Base-by-base conservation (phyloP, 2,797 vertebrate genomes). In the Otus scops region DNA sequence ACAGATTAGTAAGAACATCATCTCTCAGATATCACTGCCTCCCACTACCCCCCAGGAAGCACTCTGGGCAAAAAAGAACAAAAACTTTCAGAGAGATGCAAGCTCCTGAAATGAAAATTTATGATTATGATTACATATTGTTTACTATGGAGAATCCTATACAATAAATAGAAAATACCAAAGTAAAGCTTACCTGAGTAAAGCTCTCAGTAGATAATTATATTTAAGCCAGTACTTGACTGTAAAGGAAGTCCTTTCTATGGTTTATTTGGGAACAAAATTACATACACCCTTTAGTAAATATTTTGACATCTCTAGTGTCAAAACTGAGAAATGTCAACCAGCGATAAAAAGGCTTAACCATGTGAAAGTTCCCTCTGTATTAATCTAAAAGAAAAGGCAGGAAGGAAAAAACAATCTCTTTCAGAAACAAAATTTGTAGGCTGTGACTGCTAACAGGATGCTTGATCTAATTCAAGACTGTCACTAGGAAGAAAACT, bases 361-460 rank as follows among this genome's bases (percentile, higher is more conserved):
- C 47, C n/a, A 61, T 85, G 64, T 60, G 54, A 75, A 85, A 91
- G 64, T 77, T 16, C 50, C 16, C 32, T 79, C 88, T 67, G 45
- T 47, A 74, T 74, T 85, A 51, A 78, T 79, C 21, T 59, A 80
- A 90, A 91, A 63, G 24, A 51, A 92, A 93, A 91, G 89, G n/a
- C 89, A 89, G 87, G 93, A 93, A 95, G 93, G 84, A 87, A 95
- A 92, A 96, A 97, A 87, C 84, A 95, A 70, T 74, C 54, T 79
- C 54, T 80, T 87, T 65, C 56, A 76, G 71, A 89, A 91, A 93
- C 43, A 83, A 70, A 70, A 92, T 79, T 45, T 64, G 48, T 76
- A 79, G 70, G 56, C 63, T 91, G 26, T 73, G 57, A 80, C 85
- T 77, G 56, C 32, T 91, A 96, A 95, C 89, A 96, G 89, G 92